These are phyloP conservation scores for Chondrilla cf. caribensis DNA, from an alignment of 37 sponge, comb jelly and placozoan genomes.

Conservation along the genomic window DNA sequence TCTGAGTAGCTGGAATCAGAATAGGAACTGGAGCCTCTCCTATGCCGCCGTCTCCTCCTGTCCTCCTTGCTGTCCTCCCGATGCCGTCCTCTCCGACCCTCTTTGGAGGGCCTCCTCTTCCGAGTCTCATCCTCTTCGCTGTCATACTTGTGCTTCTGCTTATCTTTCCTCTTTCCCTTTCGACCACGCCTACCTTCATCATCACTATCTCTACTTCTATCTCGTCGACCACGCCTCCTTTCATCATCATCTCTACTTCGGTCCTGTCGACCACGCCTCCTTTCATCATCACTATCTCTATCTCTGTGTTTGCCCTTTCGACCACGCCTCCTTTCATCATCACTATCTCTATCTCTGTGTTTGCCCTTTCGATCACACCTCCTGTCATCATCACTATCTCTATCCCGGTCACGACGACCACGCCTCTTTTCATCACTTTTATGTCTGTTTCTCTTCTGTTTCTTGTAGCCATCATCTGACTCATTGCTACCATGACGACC, in stretches of 20 bases:
- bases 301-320: background rate
- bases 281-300: background rate
- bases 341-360: background rate
- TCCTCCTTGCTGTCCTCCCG: slow-evolving; percentile 26
- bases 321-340: background rate
- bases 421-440: background rate
- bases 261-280: background rate
- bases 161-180: background rate
- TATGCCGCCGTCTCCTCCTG: background rate
- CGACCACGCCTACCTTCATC: background rate
- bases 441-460: background rate
- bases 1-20: slow-evolving; percentile 6
- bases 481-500: slow-evolving; percentile 16
- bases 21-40: background rate
- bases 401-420: background rate
- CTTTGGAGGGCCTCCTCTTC: slow-evolving; percentile 1
- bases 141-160: background rate
- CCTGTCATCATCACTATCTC: background rate
- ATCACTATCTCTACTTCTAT: background rate
- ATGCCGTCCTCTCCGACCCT: background rate
- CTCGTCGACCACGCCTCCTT: slow-evolving; percentile 7
- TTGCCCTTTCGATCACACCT: background rate
- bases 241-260: background rate
- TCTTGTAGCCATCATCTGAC: slow-evolving; percentile 27
- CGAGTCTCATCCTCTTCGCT: slow-evolving; percentile 12